Base-by-base conservation (phyloP, 2,113 vertebrate genomes). In the Pimephales promelas region DNA sequence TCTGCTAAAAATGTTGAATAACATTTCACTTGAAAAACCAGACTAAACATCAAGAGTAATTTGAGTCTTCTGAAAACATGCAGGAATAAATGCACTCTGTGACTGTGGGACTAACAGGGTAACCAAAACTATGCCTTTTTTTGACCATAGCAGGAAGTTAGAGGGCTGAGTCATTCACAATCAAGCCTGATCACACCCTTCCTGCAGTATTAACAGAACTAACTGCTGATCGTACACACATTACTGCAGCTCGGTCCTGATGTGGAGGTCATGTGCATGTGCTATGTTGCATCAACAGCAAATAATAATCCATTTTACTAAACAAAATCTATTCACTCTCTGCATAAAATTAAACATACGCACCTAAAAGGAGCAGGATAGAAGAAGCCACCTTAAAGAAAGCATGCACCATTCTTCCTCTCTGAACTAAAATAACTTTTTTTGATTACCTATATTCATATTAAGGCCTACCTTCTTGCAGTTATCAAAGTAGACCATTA, bases 91-190 rank as follows among this genome's bases (percentile, higher is more conserved):
- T n/a, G 62, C 28, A 52, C n/a, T 47, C 13, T 66, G 34, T n/a
- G 11, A 81, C 62, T 6, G 43, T 20, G 57, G 28, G 13, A 56
- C 47, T 70, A 36, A 47, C 62, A 56, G 43, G 1, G 43, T 20
- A 36, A 40, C 26, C 72, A 83, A 54, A 83, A 76, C 59, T 68
- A 83, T 77, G 72, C 56, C 22, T 54, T 54, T 68, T 68, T 73
- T 43, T 77, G 24, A 84, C 49, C 40, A 76, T 57, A 40, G 28
- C 66, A 85, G 83, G 87, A 90, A 87, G 74, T 83, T 31, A 75
- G 79, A 82, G 22, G 56, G 84, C 85, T 75, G 87, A 89, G 68
- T 88, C 83, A 87, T 62, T 86, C 81, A 72, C 81, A 84, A 62
- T 71, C 61, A 56, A 70, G 34, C 36, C 73, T n/a, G 43, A 79